Percentiles rank a stretch among this genome's conserved stretches.
phyloP scores from a whole-genome alignment of 2,797 vertebrate genomes.

The Morus bassanus region DNA sequence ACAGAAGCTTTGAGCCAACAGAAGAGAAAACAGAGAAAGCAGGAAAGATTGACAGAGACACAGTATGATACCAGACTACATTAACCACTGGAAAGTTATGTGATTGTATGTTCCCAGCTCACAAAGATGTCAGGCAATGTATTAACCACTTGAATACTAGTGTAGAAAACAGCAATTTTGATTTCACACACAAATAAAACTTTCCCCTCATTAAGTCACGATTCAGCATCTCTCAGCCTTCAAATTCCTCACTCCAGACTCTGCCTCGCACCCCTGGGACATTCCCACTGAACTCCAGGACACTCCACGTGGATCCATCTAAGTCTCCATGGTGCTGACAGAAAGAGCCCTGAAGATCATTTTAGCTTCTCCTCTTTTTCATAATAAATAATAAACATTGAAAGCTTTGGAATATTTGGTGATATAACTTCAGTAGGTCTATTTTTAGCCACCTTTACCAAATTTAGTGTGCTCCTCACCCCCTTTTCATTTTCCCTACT shows the following conservation, averaged over 20 bases:
- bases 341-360: not conserved
- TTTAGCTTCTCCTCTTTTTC: not conserved
- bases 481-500: not conserved
- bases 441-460: not conserved
- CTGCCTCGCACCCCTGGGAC: accelerated
- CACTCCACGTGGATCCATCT: not conserved
- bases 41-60: not conserved
- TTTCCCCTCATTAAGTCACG: not conserved
- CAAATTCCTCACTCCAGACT: not conserved
- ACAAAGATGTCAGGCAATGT: not conserved
- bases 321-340: not conserved
- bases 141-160: not conserved
- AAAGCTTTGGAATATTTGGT: not conserved
- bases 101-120: not conserved
- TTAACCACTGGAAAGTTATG: not conserved
- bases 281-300: not conserved
- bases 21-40: slow-evolving; percentile 28
- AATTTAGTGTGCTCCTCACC: accelerated
- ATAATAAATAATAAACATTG: not conserved
- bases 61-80: not conserved
- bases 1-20: slow-evolving; percentile 25
- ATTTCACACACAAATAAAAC: not conserved
- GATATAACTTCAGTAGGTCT: not conserved
- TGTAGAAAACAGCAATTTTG: not conserved
- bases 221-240: not conserved